Conservation (phyloP, 2,888 invertebrate genomes). For the Eledone cirrhosa region DNA sequence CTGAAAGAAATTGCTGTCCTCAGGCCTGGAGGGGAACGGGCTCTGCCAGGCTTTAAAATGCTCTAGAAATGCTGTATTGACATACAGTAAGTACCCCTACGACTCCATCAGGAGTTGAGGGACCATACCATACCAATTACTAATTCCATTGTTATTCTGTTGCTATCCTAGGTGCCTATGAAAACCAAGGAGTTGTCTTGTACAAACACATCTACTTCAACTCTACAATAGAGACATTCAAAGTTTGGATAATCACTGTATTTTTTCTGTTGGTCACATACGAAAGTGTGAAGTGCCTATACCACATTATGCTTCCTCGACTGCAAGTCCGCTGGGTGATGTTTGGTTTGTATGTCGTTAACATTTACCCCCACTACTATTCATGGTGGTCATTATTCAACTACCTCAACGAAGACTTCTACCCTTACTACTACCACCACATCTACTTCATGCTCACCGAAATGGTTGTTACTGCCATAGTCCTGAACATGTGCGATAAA, state of each 20-base stretch:
- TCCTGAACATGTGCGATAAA: constrained; percentile 57
- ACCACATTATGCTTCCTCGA: constrained; percentile 44
- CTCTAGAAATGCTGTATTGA: too few species aligned
- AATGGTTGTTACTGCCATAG: constrained; percentile 56
- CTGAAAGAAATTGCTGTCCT: too few species aligned
- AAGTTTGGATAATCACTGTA: constrained; percentile 61
- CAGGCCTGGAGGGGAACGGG: too few species aligned
- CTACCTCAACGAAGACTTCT: constrained; percentile 65
- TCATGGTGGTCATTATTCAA: constrained; percentile 65
- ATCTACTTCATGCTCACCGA: constrained; percentile 64
- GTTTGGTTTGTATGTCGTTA: constrained; percentile 57
- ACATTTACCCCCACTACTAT: constrained; percentile 64
- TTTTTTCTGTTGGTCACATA: constrained; percentile 58
- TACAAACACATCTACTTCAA: constrained; percentile 66
- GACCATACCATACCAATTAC: too few species aligned
- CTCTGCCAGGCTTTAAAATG: too few species aligned
- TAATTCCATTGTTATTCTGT: not conserved
- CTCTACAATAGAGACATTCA: constrained; percentile 55
- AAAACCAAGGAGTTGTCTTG: constrained; percentile 57
- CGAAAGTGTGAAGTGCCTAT: constrained; percentile 59
- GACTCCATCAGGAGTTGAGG: too few species aligned
- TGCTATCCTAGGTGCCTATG: constrained; percentile 56
- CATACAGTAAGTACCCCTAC: too few species aligned
- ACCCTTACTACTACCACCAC: constrained; percentile 60
- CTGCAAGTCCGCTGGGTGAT: constrained; percentile 48